Base-by-base conservation (phyloP, 2,888 invertebrate genomes). In the Trissolcus brochymenae region DNA sequence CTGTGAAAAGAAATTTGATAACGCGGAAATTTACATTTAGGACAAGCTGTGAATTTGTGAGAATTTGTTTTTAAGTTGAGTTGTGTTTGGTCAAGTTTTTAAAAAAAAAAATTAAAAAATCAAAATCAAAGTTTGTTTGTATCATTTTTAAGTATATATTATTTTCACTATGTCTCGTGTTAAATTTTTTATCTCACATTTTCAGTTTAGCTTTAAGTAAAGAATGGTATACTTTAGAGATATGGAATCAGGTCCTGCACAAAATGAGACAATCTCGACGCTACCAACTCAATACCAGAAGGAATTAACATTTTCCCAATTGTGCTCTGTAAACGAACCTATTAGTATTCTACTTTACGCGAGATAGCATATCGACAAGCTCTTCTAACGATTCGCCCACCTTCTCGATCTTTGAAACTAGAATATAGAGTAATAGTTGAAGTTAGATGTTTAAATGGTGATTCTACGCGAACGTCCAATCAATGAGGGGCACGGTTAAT, bases 391-490 rank as follows among this genome's bases (percentile, higher is more conserved):
- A 71, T 71, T 62, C 62, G 61, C 50, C 61, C 61, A 67, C 64
- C 70, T 70, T 68, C 50, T 17, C 65, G 61, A 61, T 70, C 65
- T 65, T 66, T 41, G 61, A 66, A 61, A 70, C 61, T 65, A 61
- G 16, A 55, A 61, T 57, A 61, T 35, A 43, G 71, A 76, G 71
- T 79, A 81, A 80, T 83, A 82, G 83, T 82, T 79, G 81, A 84
- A 84, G 82, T 84, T 82, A 78, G 81, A 78, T 79, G 80, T 79
- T 77, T 80, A 82, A 82, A 81, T 80, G 81, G 68, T 56, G 80
- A 76, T 80, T 79, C 76, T 71, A 77, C 71, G 75, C 64, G 73
- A 68, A 73, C 76, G 79, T 83, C 80, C 79, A 82, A 82, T 82
- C 83, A 82, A 79, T 57, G 76, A 77, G 72, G 53, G 4, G 17